phyloP scores from a whole-genome alignment of 2,113 vertebrate species.

The Galbula dea region DNA sequence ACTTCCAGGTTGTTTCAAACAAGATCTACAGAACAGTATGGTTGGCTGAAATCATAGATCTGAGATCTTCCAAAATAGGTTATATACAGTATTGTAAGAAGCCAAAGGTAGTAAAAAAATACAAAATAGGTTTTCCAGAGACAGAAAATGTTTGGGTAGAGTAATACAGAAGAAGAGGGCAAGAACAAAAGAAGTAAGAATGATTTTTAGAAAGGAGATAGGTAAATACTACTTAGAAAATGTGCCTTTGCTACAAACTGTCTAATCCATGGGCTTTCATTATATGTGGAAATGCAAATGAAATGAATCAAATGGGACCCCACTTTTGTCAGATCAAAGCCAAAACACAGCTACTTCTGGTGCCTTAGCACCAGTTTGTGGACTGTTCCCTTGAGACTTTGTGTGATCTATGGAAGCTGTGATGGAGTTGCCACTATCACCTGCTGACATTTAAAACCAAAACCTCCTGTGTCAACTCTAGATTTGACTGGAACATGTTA shows the following conservation, averaged over 20 bases:
- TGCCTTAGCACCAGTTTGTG: not conserved
- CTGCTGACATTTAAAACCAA: not conserved
- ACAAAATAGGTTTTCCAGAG: not conserved
- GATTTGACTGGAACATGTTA: not conserved
- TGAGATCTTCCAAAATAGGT: not conserved
- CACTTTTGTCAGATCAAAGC: not conserved
- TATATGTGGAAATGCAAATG: not conserved
- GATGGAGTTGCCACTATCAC: not conserved
- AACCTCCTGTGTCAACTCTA: not conserved
- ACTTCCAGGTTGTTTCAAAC: not conserved
- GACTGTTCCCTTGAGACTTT: not conserved
- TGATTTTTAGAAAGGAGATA: not conserved
- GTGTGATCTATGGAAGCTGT: not conserved
- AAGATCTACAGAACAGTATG: not conserved
- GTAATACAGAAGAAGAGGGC: not conserved
- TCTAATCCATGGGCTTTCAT: not conserved
- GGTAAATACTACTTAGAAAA: not conserved
- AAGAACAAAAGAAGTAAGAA: not conserved
- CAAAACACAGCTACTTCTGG: not conserved
- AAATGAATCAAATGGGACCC: not conserved
- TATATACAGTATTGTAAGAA: not conserved
- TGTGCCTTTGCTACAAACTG: not conserved
- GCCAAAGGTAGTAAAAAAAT: not conserved
- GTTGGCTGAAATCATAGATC: not conserved
- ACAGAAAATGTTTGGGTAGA: not conserved